Evolutionary conservation across 2,113 vertebrate genomes (phyloP).

Genomic region (Otocyon megalotis): DNA sequence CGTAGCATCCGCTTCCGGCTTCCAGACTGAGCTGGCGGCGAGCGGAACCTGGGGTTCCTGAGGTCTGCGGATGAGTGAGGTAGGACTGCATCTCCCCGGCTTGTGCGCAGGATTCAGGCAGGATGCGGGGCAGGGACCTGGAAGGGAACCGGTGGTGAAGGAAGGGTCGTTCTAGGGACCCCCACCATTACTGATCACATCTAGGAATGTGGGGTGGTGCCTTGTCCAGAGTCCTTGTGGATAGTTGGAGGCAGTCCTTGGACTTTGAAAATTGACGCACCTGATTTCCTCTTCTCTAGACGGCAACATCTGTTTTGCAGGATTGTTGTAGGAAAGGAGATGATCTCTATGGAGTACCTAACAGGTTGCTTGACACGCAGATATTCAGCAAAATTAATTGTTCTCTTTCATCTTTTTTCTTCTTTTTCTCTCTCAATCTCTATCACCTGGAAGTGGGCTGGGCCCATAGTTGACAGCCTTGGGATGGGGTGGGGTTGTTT

Average conservation of each 20-base stretch:
- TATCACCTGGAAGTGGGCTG: background rate
- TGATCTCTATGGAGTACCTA: background rate
- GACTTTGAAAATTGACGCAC: slow-evolving; percentile 3
- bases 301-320: background rate
- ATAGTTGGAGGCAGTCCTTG: slow-evolving; percentile 10
- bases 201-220: background rate
- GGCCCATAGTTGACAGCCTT: background rate
- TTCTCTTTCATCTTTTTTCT: background rate
- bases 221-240: background rate
- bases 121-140: background rate
- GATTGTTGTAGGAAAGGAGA: slow-evolving; percentile 1
- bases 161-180: background rate
- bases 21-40: background rate
- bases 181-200: background rate
- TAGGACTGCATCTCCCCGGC: background rate
- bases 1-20: slow-evolving; percentile 69
- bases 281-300: slow-evolving; percentile 8
- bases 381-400: slow-evolving; percentile 5
- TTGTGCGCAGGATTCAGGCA: background rate
- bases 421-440: background rate
- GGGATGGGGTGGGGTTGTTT: background rate
- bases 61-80: background rate
- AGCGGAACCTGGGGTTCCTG: rapidly evolving
- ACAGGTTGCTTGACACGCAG: slow-evolving; percentile 20
- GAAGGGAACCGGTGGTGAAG: background rate